These are phyloP conservation scores for Noctua comes DNA, from an alignment of 2,888 invertebrate species.

Conservation along the genomic window DNA sequence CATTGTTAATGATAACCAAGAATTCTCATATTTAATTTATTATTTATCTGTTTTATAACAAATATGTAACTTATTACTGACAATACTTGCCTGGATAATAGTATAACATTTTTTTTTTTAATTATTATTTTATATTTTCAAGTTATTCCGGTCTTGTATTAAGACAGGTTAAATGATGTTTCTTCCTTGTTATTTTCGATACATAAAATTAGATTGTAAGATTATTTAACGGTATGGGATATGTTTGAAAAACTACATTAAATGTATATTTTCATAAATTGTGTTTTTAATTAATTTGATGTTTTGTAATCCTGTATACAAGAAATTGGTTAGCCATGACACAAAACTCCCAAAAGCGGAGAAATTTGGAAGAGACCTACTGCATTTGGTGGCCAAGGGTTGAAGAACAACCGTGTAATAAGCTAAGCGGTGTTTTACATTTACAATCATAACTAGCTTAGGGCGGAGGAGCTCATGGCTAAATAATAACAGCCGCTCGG, in stretches of 20 bases:
- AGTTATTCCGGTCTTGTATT: slow-evolving; percentile 40
- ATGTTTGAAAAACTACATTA: slow-evolving; percentile 69
- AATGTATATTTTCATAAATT: slow-evolving; percentile 70
- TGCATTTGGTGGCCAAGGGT: no score
- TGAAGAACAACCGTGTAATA: not conserved
- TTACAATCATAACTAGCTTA: not conserved
- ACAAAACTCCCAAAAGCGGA: no score
- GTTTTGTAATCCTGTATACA: slow-evolving; percentile 1
- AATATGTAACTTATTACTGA: slow-evolving; percentile 17
- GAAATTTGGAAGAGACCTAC: no score
- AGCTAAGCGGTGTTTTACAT: not conserved
- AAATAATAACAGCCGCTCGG: no score
- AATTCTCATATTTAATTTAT: slow-evolving; percentile 44
- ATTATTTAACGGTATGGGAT: slow-evolving; percentile 67
- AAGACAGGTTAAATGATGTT: slow-evolving; percentile 29
- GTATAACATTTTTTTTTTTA: slow-evolving; percentile 8
- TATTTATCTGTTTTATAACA: slow-evolving; percentile 28
- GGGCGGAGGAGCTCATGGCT: no score
- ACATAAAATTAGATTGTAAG: slow-evolving; percentile 56
- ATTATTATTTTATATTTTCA: slow-evolving; percentile 19
- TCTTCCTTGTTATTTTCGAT: slow-evolving; percentile 43
- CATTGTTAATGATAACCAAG: slow-evolving; percentile 32
- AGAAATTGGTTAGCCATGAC: no score
- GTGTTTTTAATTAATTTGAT: slow-evolving; percentile 35
- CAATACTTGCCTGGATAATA: slow-evolving; percentile 54